Evolutionary conservation across 2,113 vertebrate species (phyloP).

Genomic region (Euleptes europaea): DNA sequence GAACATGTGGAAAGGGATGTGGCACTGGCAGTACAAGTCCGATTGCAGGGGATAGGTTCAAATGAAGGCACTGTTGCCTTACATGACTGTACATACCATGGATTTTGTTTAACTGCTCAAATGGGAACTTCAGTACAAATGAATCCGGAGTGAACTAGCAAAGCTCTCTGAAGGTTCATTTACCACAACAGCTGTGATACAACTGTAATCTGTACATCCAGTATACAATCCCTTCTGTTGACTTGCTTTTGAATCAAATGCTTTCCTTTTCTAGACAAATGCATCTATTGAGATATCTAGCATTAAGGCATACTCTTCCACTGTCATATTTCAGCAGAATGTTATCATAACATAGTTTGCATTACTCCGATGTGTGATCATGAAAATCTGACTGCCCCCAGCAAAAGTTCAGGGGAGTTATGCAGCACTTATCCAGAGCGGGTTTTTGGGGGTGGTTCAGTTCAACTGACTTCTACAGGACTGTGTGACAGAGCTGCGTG

Average conservation of each 20-base stretch:
- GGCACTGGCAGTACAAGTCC: too few relatives aligned
- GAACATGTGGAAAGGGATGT: too few relatives aligned
- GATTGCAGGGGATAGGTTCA: too few relatives aligned
- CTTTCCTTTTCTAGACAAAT: not conserved
- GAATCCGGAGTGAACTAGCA: not conserved
- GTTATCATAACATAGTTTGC: not conserved
- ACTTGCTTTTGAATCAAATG: not conserved
- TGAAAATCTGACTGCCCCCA: not conserved
- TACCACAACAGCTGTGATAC: not conserved
- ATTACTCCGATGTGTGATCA: not conserved
- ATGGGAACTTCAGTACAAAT: not conserved
- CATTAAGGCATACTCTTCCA: not conserved
- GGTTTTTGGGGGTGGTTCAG: not conserved
- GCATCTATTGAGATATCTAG: not conserved
- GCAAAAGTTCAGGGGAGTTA: not conserved
- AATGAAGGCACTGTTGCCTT: too few relatives aligned
- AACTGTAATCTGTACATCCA: not conserved
- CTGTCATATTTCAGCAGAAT: not conserved
- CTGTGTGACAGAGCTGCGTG: not conserved
- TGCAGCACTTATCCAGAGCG: not conserved
- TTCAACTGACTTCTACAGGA: not conserved
- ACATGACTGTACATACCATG: not conserved
- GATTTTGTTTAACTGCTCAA: not conserved
- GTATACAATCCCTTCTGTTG: not conserved
- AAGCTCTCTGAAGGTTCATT: not conserved